Conservation (phyloP, 2,797 vertebrate species). For the Sebastes minor region DNA sequence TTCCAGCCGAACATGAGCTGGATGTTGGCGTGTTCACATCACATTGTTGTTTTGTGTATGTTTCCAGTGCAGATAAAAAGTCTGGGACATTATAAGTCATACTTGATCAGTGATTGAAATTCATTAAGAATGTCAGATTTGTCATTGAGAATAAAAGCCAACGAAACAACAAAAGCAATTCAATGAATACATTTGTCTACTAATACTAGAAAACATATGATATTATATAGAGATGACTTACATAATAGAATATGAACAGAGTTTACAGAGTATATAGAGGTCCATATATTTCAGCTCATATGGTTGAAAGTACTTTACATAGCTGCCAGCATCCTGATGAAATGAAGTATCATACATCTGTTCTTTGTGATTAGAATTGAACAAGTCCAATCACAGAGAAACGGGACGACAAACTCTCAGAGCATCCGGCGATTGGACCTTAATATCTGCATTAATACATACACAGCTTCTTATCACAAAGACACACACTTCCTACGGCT, state of each 20-base stretch:
- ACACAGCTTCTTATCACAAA: slow-evolving; percentile 59
- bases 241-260: neutral
- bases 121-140: neutral
- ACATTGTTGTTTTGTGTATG: neutral
- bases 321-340: slow-evolving; percentile 25
- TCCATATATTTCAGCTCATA: slow-evolving; percentile 11
- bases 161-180: neutral
- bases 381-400: slow-evolving; percentile 73
- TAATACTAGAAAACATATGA: neutral
- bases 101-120: neutral
- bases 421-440: slow-evolving; percentile 56
- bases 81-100: neutral
- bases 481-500: slow-evolving; percentile 55
- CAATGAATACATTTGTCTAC: neutral
- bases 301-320: slow-evolving; percentile 7
- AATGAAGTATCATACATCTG: slow-evolving; percentile 51
- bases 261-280: neutral
- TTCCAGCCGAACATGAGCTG: no score
- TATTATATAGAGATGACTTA: neutral
- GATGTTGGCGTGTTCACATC: neutral
- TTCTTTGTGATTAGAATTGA: slow-evolving; percentile 59
- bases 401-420: slow-evolving; percentile 54
- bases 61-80: neutral
- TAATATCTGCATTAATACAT: slow-evolving; percentile 77
- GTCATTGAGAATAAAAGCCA: neutral